phyloP scores from a whole-genome alignment of 2,888 invertebrate species.

The Lapara coniferarum region DNA sequence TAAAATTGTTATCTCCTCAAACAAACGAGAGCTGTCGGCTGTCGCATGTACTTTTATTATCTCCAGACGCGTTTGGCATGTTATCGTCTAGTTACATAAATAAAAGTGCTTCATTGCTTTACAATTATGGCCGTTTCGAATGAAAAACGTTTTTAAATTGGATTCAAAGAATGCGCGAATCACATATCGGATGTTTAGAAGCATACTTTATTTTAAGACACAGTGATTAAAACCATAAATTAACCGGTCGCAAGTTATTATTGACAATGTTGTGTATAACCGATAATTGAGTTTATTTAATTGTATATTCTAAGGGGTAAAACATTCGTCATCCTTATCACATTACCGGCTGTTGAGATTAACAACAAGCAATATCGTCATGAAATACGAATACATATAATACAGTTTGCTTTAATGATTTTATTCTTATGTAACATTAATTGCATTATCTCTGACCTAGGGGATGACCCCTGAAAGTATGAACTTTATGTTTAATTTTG shows the following conservation, averaged over 20 bases:
- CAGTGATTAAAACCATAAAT: not conserved
- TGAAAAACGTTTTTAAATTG: slow-evolving; percentile 12
- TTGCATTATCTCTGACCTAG: slow-evolving; percentile 7
- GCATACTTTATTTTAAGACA: not conserved
- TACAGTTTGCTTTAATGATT: not conserved
- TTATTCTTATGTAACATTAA: slow-evolving; percentile 5
- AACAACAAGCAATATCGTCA: not conserved
- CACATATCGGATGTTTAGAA: not conserved
- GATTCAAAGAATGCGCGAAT: not conserved
- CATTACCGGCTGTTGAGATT: not conserved
- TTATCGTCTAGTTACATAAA: slow-evolving; percentile 51
- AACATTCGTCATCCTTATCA: not conserved
- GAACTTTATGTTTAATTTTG: slow-evolving; percentile 5
- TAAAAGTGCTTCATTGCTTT: slow-evolving; percentile 30
- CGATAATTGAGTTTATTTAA: not conserved
- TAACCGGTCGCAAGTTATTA: not conserved
- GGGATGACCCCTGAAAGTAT: too few species aligned
- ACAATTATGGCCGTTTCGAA: not conserved
- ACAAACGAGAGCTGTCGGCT: slow-evolving; percentile 44
- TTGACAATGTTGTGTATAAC: not conserved
- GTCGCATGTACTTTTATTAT: slow-evolving; percentile 44
- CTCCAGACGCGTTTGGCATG: slow-evolving; percentile 47
- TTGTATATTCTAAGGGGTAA: not conserved
- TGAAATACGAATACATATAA: not conserved
- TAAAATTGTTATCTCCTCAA: slow-evolving; percentile 55